phyloP scores from a whole-genome alignment of 2,888 invertebrate species.

The Pheosia gnoma region DNA sequence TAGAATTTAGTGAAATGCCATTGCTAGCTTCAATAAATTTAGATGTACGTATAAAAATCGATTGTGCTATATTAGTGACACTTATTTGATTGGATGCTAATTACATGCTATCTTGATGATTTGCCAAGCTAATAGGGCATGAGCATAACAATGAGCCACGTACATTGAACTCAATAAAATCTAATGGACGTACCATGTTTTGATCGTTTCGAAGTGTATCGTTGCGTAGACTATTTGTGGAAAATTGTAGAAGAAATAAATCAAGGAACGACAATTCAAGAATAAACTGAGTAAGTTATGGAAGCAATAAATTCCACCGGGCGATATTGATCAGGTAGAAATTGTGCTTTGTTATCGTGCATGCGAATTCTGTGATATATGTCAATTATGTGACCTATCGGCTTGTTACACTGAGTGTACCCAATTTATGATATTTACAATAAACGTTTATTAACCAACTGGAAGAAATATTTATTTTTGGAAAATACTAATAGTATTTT shows the following conservation, averaged over 20 bases:
- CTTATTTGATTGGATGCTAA: conserved; percentile 45
- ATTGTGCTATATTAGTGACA: conserved; percentile 23
- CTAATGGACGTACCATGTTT: conserved; percentile 23
- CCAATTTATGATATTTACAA: conserved; percentile 1
- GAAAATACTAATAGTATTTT: background rate
- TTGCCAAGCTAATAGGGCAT: conserved; percentile 52
- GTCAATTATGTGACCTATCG: conserved; percentile 20
- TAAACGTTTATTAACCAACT: background rate
- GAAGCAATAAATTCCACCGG: conserved; percentile 46
- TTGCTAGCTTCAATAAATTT: too few species aligned
- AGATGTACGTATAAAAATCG: background rate
- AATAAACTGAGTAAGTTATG: conserved; percentile 45
- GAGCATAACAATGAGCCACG: conserved; percentile 48
- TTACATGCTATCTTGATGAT: conserved; percentile 51
- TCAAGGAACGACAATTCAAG: conserved; percentile 45
- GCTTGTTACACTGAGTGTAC: conserved; percentile 8
- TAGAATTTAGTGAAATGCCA: too few species aligned
- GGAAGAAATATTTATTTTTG: too few species aligned
- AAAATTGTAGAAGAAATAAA: conserved; percentile 42
- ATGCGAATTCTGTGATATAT: conserved; percentile 25
- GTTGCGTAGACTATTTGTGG: conserved; percentile 36
- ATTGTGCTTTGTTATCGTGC: conserved; percentile 44
- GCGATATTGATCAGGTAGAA: conserved; percentile 41
- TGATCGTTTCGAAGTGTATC: conserved; percentile 29
- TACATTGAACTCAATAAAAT: conserved; percentile 51